Conservation (phyloP, 2,113 vertebrate species). For the Rhineura floridana region DNA sequence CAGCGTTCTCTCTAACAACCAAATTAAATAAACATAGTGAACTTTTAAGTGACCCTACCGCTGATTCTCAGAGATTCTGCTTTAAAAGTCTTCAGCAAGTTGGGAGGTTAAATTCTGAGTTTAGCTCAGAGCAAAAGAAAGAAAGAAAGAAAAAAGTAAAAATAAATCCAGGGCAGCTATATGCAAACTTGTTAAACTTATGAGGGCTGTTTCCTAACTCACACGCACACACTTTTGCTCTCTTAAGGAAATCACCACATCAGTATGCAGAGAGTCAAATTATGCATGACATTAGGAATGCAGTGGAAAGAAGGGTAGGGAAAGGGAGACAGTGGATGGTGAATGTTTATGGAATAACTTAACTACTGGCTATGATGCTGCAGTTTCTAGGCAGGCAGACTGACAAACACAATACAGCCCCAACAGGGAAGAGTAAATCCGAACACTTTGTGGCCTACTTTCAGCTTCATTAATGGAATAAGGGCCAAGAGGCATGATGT, state of each 20-base stretch:
- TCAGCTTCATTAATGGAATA: constrained; percentile 76
- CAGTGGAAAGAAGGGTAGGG: constrained; percentile 62
- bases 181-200: constrained; percentile 17
- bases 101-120: constrained; percentile 26
- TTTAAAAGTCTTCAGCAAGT: constrained; percentile 12
- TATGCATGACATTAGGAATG: constrained; percentile 67
- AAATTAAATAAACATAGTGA: background rate
- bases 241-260: constrained; percentile 40
- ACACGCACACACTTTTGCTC: too few relatives aligned
- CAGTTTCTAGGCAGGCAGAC: constrained; percentile 70
- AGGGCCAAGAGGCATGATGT: constrained; percentile 76
- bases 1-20: background rate
- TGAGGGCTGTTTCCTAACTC: background rate
- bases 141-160: too few relatives aligned
- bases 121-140: constrained; percentile 29
- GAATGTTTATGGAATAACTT: constrained; percentile 66
- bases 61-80: constrained; percentile 22
- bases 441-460: constrained; percentile 74
- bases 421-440: constrained; percentile 66
- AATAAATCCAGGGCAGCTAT: constrained; percentile 7
- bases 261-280: constrained; percentile 60
- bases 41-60: background rate
- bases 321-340: constrained; percentile 47
- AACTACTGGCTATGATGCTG: constrained; percentile 71
- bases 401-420: constrained; percentile 67